Evolutionary conservation across 2,888 invertebrate species (phyloP), one percentile per base, ranked within the genome.

Genomic region (Hirtodrosophila alboralis): DNA sequence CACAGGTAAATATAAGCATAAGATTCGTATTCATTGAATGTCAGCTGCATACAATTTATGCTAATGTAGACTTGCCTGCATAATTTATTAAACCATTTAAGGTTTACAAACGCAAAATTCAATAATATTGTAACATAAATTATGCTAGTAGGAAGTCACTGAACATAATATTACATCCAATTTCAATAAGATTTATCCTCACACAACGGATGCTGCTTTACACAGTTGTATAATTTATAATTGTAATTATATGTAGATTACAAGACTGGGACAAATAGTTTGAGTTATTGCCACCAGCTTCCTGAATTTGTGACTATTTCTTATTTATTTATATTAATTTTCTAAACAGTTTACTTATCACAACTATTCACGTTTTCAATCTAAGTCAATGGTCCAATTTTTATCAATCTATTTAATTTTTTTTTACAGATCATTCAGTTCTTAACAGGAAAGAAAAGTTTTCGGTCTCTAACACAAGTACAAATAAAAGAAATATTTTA

Each of bases 231-330:
- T 38, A 41, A 31, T 41, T 21, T 16, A 70, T 57, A 62, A 60
- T 52, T 27, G 23, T n/a, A n/a, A n/a, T n/a, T n/a, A 41, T 40
- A 80, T 84, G 64, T 62, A 86, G 80, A 86, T 84, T 7, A 54
- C 18, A 9, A 12, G 12, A 49, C 8, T 23, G n/a, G 23, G 41
- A 18, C 60, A 36, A 57, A 30, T 44, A 23, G 14, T 30, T 41
- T 69, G 43, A 58, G 12, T 62, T 51, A 69, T 67, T 31, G 16
- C 16, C 30, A 34, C 13, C 10, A 33, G 10, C 14, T 51, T 13
- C 9, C 10, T 45, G 36, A 27, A 41, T 26, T 26, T 33, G 10
- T 38, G 48, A 51, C 28, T 38, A 56, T 47, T 73, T 72, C 62
- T 60, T 77, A 84, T 18, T 7, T 23, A 5, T 6, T 23, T 6